Base-by-base conservation (phyloP, 2,888 invertebrate species). In the Tenthredo livida region DNA sequence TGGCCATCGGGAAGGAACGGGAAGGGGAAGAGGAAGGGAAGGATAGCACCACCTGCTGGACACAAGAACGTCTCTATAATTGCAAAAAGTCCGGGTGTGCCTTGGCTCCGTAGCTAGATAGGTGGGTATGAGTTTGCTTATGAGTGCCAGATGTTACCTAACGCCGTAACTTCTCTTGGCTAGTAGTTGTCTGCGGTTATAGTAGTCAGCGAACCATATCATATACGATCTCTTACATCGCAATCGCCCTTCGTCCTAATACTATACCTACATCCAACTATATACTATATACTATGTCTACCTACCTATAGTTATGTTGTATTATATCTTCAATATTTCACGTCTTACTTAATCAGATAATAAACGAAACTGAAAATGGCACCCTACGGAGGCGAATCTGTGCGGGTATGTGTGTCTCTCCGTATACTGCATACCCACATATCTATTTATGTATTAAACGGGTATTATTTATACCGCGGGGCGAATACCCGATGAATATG, bases 381-480 rank as follows among this genome's bases (percentile, higher is more conserved):
- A 54, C 6, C 6, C 29, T 67, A 1, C 17, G 6, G 4, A 29
- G 2, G 29, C 15, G 29, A 2, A 4, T 29, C 29, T 3, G 65
- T 15, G 29, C 2, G 1, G 0, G 67, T 67, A 12, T 67, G 33
- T 33, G 67, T 67, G 33, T 10, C n/a, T n/a, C n/a, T n/a, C n/a
- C 7, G 10, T 37, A 58, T 9, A 21, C 1, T 61, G 25, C 12
- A 91, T 92, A 91, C 91, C 2, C 40, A 65, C 21, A 92, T 92
- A 91, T 92, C 92, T 92, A 92, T 92, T 92, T 92, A 92, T 92
- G 91, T 92, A 92, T 92, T 92, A 92, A 92, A 92, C 91, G 91
- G 91, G 91, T 92, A 92, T 92, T 92, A 92, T 92, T 92, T 92
- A 92, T 92, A 91, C 91, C 40, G n/a, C 72, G 72, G 29, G 89